Evolutionary conservation across 2,113 vertebrate genomes (phyloP).

Genomic region (Microcebus murinus): DNA sequence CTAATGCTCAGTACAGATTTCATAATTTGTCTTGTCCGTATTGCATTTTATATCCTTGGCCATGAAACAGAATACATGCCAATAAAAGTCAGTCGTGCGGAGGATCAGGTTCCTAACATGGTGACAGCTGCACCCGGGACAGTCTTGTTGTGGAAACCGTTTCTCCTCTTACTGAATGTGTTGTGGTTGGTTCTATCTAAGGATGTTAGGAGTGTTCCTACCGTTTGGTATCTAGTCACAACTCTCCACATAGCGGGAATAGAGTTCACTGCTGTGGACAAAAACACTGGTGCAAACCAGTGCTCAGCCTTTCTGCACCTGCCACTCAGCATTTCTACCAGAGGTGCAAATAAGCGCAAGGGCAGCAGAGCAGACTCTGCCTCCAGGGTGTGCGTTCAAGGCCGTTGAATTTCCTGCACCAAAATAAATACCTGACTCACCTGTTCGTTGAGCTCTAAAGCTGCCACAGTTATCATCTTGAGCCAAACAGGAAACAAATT

Average conservation of each 20-base stretch:
- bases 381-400: neutral
- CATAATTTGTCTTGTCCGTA: neutral
- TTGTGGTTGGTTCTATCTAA: neutral
- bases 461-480: neutral
- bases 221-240: neutral
- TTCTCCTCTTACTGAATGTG: neutral
- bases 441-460: neutral
- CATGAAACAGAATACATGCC: neutral
- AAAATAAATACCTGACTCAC: neutral
- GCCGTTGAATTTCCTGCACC: neutral
- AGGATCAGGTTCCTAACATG: neutral
- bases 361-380: neutral
- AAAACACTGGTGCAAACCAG: neutral
- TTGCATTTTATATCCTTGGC: neutral
- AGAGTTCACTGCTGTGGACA: neutral
- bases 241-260: neutral
- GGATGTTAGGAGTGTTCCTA: neutral
- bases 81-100: neutral
- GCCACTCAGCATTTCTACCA: neutral
- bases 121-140: neutral
- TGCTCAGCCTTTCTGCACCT: neutral
- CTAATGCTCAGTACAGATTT: neutral
- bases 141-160: neutral
- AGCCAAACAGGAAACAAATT: neutral
- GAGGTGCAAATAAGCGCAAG: neutral